Conservation (phyloP, 2,888 invertebrate genomes). For the Perdita meconis region DNA sequence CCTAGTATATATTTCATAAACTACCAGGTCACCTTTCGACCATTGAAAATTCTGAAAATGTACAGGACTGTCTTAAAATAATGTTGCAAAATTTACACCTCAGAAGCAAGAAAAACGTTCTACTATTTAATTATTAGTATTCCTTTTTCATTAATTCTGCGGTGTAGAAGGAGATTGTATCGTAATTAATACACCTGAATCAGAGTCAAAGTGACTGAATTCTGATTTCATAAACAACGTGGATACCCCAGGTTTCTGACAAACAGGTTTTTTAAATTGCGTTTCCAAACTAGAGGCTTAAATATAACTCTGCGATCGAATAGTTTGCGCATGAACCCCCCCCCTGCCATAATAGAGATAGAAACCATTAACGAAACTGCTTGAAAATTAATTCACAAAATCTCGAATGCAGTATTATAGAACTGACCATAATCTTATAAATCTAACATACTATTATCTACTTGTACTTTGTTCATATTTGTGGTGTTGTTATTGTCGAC, state of each 20-base stretch:
- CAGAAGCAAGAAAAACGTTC: too few species aligned
- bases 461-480: constrained; percentile 16
- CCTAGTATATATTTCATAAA: constrained; percentile 54
- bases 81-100: too few species aligned
- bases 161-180: too few species aligned
- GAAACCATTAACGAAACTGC: constrained; percentile 41
- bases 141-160: too few species aligned
- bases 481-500: constrained; percentile 10
- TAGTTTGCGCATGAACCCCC: constrained; percentile 26
- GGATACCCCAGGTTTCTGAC: neutral
- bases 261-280: neutral
- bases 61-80: too few species aligned
- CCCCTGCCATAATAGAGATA: neutral
- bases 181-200: neutral
- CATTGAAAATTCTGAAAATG: too few species aligned
- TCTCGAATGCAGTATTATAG: constrained; percentile 18
- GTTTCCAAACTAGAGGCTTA: neutral
- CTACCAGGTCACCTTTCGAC: constrained; percentile 7
- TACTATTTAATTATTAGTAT: too few species aligned
- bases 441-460: constrained; percentile 11
- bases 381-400: constrained; percentile 28
- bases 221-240: neutral
- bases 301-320: constrained; percentile 19
- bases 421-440: constrained; percentile 26
- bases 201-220: neutral